Percentiles rank a stretch among this genome's conserved stretches.
Conservation (phyloP, 2,888 invertebrate genomes). For the Alloplasta piceator region DNA sequence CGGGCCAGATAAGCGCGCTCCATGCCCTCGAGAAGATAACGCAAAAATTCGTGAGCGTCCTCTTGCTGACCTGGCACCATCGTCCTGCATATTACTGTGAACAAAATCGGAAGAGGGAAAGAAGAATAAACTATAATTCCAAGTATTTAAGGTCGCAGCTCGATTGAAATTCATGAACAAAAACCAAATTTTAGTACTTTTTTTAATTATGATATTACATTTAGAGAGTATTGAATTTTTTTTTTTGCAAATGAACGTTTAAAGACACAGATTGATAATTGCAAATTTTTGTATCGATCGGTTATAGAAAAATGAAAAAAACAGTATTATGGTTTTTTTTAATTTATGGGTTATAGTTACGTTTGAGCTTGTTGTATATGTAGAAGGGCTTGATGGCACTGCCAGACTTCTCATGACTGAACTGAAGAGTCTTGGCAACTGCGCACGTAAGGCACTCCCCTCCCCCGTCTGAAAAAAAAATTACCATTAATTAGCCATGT, state of each 20-base stretch:
- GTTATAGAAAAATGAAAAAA: conserved; percentile 6
- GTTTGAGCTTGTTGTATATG: conserved; percentile 91
- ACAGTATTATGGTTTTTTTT: background rate
- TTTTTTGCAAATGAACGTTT: too few relatives aligned
- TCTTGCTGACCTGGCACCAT: conserved; percentile 96
- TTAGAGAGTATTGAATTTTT: too few relatives aligned
- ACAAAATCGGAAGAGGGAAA: background rate
- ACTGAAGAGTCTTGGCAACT: conserved; percentile 90
- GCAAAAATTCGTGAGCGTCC: conserved; percentile 95
- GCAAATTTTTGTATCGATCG: too few relatives aligned
- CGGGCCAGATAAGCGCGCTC: conserved; percentile 93
- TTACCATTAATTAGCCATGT: conserved; percentile 5
- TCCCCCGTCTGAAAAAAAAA: conserved; percentile 79
- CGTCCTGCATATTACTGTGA: conserved; percentile 88
- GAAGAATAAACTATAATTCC: too few relatives aligned
- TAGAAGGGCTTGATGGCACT: conserved; percentile 90
- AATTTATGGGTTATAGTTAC: conserved; percentile 78
- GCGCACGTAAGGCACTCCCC: conserved; percentile 91
- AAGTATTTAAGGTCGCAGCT: too few relatives aligned
- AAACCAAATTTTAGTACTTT: too few relatives aligned
- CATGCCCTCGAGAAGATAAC: conserved; percentile 96
- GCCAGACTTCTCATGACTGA: conserved; percentile 83
- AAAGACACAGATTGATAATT: too few relatives aligned
- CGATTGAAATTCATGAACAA: too few relatives aligned
- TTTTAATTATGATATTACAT: too few relatives aligned